These are phyloP conservation scores for Eristalinus sepulchralis DNA, from an alignment of 2,888 invertebrate genomes.

Conservation along the genomic window DNA sequence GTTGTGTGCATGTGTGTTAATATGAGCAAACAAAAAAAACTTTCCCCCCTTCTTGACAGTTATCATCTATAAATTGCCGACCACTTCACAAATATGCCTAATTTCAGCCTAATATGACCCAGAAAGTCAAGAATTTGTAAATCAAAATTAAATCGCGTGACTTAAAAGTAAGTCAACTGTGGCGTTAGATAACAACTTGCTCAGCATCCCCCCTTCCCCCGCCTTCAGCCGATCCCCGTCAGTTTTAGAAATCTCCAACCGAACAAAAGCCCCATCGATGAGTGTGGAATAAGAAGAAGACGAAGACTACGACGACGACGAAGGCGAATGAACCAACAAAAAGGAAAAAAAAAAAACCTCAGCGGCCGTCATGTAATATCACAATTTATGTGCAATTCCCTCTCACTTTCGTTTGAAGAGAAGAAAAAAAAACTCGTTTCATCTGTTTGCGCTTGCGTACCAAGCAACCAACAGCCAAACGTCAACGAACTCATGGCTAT, in stretches of 20 bases:
- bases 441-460: constrained; percentile 72
- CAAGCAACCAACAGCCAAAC: constrained; percentile 38
- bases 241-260: constrained; percentile 37
- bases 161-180: constrained; percentile 26
- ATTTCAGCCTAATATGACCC: not conserved
- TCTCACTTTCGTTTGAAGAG: constrained; percentile 80
- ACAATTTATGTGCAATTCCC: constrained; percentile 74
- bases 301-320: not conserved
- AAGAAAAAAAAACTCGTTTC: constrained; percentile 75
- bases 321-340: not conserved
- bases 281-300: constrained; percentile 14
- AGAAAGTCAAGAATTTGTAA: constrained; percentile 6
- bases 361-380: constrained; percentile 62
- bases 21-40: not conserved
- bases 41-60: not conserved
- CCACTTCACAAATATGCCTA: not conserved
- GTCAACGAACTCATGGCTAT: constrained; percentile 76
- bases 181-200: constrained; percentile 15
- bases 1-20: no score
- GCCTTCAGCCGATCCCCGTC: not conserved
- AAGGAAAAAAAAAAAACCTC: constrained; percentile 52
- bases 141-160: not conserved
- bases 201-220: not conserved
- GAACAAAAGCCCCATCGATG: constrained; percentile 41
- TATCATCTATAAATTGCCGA: not conserved